These are phyloP conservation scores for Leistus spinibarbis DNA, from an alignment of 2,888 invertebrate genomes.

Conservation along the genomic window DNA sequence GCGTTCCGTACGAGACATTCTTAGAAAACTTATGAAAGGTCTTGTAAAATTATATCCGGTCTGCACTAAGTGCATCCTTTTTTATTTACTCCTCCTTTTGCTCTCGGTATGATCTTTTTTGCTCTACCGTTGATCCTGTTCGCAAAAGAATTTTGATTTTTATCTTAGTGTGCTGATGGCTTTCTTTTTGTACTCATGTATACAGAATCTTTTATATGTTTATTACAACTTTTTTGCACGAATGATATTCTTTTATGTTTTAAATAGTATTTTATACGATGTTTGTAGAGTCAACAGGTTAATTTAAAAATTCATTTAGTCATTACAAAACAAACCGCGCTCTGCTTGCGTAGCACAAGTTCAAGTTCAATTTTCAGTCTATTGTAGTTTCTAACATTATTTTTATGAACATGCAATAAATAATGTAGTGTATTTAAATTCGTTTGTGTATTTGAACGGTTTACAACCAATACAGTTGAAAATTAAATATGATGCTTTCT, in stretches of 20 bases:
- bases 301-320: too few species aligned
- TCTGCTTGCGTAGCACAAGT: too few species aligned
- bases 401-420: too few species aligned
- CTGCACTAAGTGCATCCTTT: constrained; percentile 8
- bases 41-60: constrained; percentile 23
- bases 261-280: background rate
- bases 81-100: background rate
- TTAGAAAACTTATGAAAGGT: constrained; percentile 28
- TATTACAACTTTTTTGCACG: background rate
- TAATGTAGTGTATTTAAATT: too few species aligned
- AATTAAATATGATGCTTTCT: too few species aligned
- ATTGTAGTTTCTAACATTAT: too few species aligned
- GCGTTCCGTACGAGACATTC: constrained; percentile 18
- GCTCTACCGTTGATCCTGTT: background rate
- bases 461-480: too few species aligned
- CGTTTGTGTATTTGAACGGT: too few species aligned
- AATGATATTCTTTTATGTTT: background rate
- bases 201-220: background rate
- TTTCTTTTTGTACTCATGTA: background rate
- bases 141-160: background rate
- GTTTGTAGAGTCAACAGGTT: background rate
- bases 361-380: too few species aligned
- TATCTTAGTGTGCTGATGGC: background rate
- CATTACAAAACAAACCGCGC: too few species aligned
- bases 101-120: background rate